Base-by-base conservation (phyloP, 2,797 vertebrate genomes). In the Clamator glandarius region DNA sequence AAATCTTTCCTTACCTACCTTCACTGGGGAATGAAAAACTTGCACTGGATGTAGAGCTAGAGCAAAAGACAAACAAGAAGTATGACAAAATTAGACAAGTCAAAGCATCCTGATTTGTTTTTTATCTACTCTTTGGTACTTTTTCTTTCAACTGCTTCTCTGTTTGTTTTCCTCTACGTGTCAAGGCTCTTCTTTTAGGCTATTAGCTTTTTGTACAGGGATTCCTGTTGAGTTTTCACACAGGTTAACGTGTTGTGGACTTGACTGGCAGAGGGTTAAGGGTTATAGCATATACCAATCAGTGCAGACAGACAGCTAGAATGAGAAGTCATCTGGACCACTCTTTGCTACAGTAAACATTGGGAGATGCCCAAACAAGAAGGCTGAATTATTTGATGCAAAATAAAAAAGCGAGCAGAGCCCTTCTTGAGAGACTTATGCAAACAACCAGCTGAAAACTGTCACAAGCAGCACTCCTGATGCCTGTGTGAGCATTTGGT, bases 61-160 rank as follows among this genome's bases (percentile, higher is more conserved):
- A 74, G 50, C 28, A 82, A 81, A 85, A 92, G 73, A 88, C 39
- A 72, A 90, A 86, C 39, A 84, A 88, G 54, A 10, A 74, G 51
- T 87, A 78, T 82, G 80, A 86, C 55, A 84, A 86, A 92, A 93
- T 88, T 72, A 93, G 84, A 89, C 69, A 84, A 75, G 52, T 79
- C 76, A 88, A 91, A 95, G 67, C 52, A 79, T 31, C 14, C n/a
- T 57, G 39, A 41, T 83, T 75, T 68, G 9, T 26, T 90, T 92
- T 93, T 95, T 74, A 57, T 74, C 75, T 76, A 25, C 36, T 72
- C 5, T 33, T 92, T 62, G 25, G 26, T 72, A 33, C 46, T 39
- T 85, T 63, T 15, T 86, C 54, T 87, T 72, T 77, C 85, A 81
- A 35, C 25, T 55, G 81, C n/a, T 66, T 74, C 41, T 58, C 36